A percentile compares a stretch with the other conserved stretches of the same genome.
Conservation (phyloP, 2,113 vertebrate genomes). For the Rhineura floridana region DNA sequence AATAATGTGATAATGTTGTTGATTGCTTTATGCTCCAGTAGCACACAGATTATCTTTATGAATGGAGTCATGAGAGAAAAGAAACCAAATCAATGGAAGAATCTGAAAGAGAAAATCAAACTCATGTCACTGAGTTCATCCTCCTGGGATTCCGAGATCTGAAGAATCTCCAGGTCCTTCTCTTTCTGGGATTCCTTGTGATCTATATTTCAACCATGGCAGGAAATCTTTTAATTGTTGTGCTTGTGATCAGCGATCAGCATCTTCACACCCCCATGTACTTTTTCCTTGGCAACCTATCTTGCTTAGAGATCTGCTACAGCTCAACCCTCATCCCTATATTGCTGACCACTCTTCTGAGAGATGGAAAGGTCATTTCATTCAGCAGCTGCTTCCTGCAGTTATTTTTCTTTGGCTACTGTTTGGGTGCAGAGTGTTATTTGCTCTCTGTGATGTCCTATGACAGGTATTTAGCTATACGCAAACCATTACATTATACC, state of each 20-base stretch:
- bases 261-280: conserved; percentile 36
- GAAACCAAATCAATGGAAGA: background rate
- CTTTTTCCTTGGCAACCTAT: conserved; percentile 38
- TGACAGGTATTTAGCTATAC: conserved; percentile 26
- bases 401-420: conserved; percentile 31
- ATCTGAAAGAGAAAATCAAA: conserved; percentile 31
- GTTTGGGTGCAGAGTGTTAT: conserved; percentile 20
- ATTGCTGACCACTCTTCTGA: conserved; percentile 21
- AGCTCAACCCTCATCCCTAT: background rate
- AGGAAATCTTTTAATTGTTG: conserved; percentile 37
- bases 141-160: conserved; percentile 42
- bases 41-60: background rate
- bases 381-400: conserved; percentile 23
- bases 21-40: background rate
- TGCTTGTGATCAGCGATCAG: conserved; percentile 14
- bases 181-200: conserved; percentile 26
- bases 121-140: conserved; percentile 30
- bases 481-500: conserved; percentile 33
- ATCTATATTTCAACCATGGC: conserved; percentile 22
- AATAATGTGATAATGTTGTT: background rate
- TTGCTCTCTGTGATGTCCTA: conserved; percentile 47
- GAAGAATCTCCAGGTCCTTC: conserved; percentile 18
- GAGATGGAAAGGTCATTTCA: conserved; percentile 28
- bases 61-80: background rate
- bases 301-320: conserved; percentile 31